These are phyloP conservation scores for Bubo bubo DNA, from an alignment of 2,113 vertebrate species.

Conservation along the genomic window DNA sequence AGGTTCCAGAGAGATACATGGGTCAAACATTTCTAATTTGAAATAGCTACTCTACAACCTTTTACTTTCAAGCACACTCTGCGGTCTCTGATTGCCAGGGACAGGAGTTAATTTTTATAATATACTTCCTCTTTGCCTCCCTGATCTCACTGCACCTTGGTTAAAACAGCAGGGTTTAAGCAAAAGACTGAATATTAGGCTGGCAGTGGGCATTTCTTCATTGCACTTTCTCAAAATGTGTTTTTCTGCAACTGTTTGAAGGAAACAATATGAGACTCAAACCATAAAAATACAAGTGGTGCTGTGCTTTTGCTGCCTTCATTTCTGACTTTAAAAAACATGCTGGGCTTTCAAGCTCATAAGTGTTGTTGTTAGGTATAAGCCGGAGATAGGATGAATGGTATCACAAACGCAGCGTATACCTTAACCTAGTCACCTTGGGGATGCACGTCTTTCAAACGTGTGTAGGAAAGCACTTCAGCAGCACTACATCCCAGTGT, in stretches of 20 bases:
- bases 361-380: neutral
- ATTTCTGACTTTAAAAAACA: neutral
- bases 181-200: neutral
- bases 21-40: constrained; percentile 21
- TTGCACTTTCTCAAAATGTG: neutral
- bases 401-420: neutral
- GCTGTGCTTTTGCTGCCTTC: neutral
- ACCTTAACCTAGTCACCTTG: neutral
- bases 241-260: neutral
- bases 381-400: neutral
- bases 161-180: neutral
- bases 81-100: neutral
- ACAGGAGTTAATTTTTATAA: neutral
- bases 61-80: constrained; percentile 4
- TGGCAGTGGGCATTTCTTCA: neutral
- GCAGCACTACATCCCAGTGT: neutral
- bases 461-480: neutral
- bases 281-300: neutral
- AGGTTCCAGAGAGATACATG: neutral
- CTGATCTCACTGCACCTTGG: neutral
- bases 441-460: accelerated
- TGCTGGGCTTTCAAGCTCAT: neutral
- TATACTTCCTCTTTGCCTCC: neutral
- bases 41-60: neutral
- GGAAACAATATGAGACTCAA: neutral